Percentiles rank a stretch among this genome's conserved stretches.
These are phyloP conservation scores for Umimayanthus chanpuru DNA, from an alignment of 92 coral and sea anemone species.

Conservation along the genomic window DNA sequence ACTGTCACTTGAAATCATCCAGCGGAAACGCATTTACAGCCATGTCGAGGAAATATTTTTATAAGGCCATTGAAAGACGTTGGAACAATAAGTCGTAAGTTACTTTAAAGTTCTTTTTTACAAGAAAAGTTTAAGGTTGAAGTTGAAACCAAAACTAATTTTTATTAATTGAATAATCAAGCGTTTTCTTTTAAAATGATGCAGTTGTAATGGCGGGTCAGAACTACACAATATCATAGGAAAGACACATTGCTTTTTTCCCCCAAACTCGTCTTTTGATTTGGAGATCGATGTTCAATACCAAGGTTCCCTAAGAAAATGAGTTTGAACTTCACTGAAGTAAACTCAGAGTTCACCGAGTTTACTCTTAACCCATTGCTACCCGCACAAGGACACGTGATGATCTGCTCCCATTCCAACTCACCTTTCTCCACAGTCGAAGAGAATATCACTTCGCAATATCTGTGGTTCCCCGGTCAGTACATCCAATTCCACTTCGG, in stretches of 20 bases:
- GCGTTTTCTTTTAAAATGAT: no score
- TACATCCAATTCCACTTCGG: slow-evolving; percentile 86
- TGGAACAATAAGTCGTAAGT: no score
- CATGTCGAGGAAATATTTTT: no score
- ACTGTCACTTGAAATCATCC: neutral
- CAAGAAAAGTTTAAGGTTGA: neutral
- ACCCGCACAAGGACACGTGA: neutral
- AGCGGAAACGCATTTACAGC: neutral
- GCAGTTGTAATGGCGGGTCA: no score
- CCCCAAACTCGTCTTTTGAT: no score
- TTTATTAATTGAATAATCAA: no score
- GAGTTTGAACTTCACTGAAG: neutral
- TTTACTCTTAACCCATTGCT: neutral
- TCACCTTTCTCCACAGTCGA: slow-evolving; percentile 94
- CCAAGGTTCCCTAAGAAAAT: neutral
- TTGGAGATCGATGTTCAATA: no score
- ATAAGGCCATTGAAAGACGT: neutral
- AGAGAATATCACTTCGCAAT: slow-evolving; percentile 80
- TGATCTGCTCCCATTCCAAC: neutral
- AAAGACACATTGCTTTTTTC: no score
- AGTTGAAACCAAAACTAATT: neutral
- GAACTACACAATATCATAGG: no score
- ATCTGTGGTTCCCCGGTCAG: slow-evolving; percentile 89
- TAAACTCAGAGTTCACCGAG: neutral
- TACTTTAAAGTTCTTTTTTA: no score